These are phyloP conservation scores for Euphydryas editha DNA, from an alignment of 2,888 invertebrate species.

Conservation along the genomic window DNA sequence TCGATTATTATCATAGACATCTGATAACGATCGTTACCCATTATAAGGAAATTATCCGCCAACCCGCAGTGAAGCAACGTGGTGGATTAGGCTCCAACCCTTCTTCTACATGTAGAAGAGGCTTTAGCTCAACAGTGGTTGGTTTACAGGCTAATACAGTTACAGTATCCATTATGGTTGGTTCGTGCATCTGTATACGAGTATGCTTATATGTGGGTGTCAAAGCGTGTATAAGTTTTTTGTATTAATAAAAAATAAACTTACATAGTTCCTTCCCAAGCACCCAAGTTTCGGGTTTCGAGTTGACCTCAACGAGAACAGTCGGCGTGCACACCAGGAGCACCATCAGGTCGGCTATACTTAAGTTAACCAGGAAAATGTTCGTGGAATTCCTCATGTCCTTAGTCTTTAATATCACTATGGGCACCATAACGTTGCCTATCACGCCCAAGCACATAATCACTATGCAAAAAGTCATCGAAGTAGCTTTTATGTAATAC, in stretches of 20 bases:
- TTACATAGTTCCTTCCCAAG: constrained; percentile 96
- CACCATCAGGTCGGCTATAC: constrained; percentile 96
- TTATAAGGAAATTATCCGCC: too few species aligned
- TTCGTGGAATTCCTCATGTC: constrained; percentile 98
- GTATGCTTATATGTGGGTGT: neutral
- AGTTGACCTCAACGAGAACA: constrained; percentile 96
- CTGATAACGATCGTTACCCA: too few species aligned
- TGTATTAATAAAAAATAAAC: constrained; percentile 70
- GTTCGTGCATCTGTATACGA: neutral
- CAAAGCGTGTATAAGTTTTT: neutral
- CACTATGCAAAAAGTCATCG: constrained; percentile 93
- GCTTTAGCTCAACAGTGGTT: too few species aligned
- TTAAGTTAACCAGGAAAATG: constrained; percentile 96
- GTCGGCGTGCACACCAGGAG: constrained; percentile 96
- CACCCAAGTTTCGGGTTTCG: constrained; percentile 95
- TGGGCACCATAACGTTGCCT: constrained; percentile 96
- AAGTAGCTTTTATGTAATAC: constrained; percentile 93
- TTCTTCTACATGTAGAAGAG: too few species aligned
- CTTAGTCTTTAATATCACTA: constrained; percentile 95
- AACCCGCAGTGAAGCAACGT: too few species aligned
- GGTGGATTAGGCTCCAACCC: too few species aligned
- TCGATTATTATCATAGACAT: too few species aligned
- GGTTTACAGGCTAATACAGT: too few species aligned
- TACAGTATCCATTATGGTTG: too few species aligned
- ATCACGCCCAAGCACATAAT: constrained; percentile 95